Evolutionary conservation across 2,888 invertebrate species (phyloP).

Genomic region (Allolobophora icterica): DNA sequence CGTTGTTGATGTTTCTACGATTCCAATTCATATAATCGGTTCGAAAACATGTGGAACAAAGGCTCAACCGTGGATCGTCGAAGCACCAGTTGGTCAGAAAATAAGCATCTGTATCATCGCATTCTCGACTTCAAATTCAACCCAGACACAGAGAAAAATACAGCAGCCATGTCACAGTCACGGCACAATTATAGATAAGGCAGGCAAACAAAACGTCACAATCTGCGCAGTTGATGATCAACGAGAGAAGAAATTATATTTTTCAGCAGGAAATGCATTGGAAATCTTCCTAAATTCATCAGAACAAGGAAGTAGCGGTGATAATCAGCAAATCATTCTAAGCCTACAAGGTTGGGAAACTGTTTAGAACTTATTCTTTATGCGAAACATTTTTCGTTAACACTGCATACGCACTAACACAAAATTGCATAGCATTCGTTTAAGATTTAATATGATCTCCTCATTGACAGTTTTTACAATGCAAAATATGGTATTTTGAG

Average conservation of each 20-base stretch:
- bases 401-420: too few species aligned
- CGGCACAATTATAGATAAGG: not conserved
- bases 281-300: not conserved
- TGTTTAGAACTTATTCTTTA: not conserved
- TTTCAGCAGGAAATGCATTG: not conserved
- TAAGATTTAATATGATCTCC: too few species aligned
- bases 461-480: too few species aligned
- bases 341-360: not conserved
- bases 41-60: constrained; percentile 22
- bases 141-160: not conserved
- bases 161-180: not conserved
- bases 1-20: not conserved
- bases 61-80: constrained; percentile 20
- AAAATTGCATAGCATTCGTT: too few species aligned
- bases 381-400: too few species aligned
- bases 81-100: constrained; percentile 27
- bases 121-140: not conserved
- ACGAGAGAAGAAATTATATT: not conserved
- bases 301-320: not conserved
- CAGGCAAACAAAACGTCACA: not conserved
- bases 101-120: not conserved
- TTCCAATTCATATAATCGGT: not conserved
- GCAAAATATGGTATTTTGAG: too few species aligned
- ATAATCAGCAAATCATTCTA: not conserved
- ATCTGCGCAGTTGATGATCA: not conserved